Percentiles rank a stretch among this genome's conserved stretches.
phyloP scores from a whole-genome alignment of 2,113 vertebrate species.

The Triplophysa siluroides region DNA sequence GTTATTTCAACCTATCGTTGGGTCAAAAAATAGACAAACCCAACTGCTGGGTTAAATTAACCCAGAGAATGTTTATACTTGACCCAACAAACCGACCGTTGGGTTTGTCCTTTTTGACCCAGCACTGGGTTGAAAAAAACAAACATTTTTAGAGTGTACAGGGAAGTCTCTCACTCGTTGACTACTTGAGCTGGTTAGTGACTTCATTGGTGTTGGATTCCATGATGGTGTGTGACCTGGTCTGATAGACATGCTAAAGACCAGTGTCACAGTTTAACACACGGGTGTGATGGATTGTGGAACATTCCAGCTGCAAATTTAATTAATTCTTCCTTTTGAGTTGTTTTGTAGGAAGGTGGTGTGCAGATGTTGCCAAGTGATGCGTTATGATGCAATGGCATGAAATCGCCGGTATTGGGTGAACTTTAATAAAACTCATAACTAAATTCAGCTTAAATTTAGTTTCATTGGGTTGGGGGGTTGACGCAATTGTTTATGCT shows the following conservation, averaged over 20 bases:
- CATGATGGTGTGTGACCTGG: conserved; percentile 7
- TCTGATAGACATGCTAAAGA: conserved; percentile 8
- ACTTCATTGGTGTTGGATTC: conserved; percentile 30
- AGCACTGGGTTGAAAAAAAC: too few species aligned
- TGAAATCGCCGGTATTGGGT: conserved; percentile 3
- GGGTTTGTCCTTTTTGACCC: too few species aligned
- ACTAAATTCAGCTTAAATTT: background rate
- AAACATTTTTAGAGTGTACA: background rate
- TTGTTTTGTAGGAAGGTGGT: background rate
- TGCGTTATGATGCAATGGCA: conserved; percentile 10
- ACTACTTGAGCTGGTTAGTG: background rate
- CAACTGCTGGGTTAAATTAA: too few species aligned
- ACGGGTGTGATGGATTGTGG: background rate
- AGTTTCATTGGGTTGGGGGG: background rate
- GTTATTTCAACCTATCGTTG: too few species aligned
- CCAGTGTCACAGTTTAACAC: conserved; percentile 7
- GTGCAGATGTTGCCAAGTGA: background rate
- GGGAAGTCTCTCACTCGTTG: conserved; percentile 5
- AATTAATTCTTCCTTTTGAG: conserved; percentile 6
- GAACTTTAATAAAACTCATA: background rate
- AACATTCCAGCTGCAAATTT: conserved; percentile 16
- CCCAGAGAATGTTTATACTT: too few species aligned
- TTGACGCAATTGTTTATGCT: background rate
- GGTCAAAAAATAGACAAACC: too few species aligned
- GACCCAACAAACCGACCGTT: too few species aligned